Evolutionary conservation across 30 jellyfish, hydroid and myxozoan species (phyloP), one percentile per base, ranked within the genome.

Genomic region (Aurelia aurita): DNA sequence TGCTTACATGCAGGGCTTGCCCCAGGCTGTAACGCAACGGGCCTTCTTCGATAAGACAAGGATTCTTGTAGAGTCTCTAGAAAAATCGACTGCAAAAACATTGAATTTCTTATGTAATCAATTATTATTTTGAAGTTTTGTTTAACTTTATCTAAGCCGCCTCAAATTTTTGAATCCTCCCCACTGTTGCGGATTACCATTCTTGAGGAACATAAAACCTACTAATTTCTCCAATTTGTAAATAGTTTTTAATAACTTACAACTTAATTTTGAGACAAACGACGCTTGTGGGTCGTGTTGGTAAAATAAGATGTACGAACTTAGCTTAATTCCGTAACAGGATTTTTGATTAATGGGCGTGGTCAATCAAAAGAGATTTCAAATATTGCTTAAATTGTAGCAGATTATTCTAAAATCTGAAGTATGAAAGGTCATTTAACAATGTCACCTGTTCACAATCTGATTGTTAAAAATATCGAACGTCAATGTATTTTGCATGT

Each of bases 351-450:
- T 55, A 6, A 3, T n/a, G 29, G 67, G 67, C 67, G 67, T 55
- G 67, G 67, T 22, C 67, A 55, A 0, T 55, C 67, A 55, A 13
- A 19, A 55, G 29, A 55, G 29, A 55, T 55, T 55, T 22, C 29
- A 19, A 19, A 55, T 55, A 55, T 22, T 55, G 27, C 29, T 55
- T 19, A 55, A 55, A 55, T n/a, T 55, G 67, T 55, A 55, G 67
- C 67, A 55, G 67, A 55, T 34, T 65, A 65, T 18, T 65, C 9
- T 11, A 34, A 18, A 65, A 21, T 26, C 46, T 58, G 70, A 11
- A 58, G 18, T 65, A 65, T 34, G 39, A 65, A 65, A 65, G 54
- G 77, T 65, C 54, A 65, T 20, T 65, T 19, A 28, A 65, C 77
- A 5, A 5, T 26, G 46, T 18, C 77, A 65, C 77, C 54, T 26